Evolutionary conservation across 2,888 invertebrate species (phyloP).

Genomic region (Nasonia oneida): DNA sequence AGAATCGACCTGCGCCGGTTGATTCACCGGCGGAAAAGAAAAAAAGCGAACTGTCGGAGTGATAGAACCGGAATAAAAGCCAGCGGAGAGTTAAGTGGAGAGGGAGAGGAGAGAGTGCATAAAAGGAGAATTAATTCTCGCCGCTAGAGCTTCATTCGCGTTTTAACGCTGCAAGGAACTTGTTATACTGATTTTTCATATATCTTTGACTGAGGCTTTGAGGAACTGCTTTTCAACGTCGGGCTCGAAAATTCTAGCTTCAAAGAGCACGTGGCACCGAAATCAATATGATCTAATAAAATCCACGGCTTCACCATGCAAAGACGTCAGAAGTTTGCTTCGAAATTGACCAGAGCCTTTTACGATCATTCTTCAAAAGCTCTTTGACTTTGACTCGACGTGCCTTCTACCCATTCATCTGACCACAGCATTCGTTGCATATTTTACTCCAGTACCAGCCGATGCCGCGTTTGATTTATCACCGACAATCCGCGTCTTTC

Average conservation of each 20-base stretch:
- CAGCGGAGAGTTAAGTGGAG: slow-evolving; percentile 30
- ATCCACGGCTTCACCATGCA: background rate
- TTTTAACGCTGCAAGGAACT: slow-evolving; percentile 20
- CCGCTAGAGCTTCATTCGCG: slow-evolving; percentile 14
- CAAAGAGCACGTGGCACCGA: background rate
- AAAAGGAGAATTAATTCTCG: slow-evolving; percentile 38
- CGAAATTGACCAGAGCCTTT: background rate
- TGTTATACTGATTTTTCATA: background rate
- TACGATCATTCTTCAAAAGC: background rate
- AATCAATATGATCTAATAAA: background rate
- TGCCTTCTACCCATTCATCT: background rate
- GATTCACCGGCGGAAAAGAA: slow-evolving; percentile 3
- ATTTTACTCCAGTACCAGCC: background rate
- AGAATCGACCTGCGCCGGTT: slow-evolving; percentile 41
- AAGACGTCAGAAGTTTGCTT: background rate
- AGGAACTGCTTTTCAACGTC: background rate
- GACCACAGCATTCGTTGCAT: background rate
- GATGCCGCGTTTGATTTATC: background rate
- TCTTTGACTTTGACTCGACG: background rate
- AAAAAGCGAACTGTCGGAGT: background rate
- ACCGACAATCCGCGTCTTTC: background rate
- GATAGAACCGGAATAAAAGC: slow-evolving; percentile 25
- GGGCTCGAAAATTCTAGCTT: background rate
- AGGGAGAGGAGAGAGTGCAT: background rate
- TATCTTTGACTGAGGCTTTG: background rate